phyloP scores from a whole-genome alignment of 2,888 invertebrate species.

The Selenia dentaria region DNA sequence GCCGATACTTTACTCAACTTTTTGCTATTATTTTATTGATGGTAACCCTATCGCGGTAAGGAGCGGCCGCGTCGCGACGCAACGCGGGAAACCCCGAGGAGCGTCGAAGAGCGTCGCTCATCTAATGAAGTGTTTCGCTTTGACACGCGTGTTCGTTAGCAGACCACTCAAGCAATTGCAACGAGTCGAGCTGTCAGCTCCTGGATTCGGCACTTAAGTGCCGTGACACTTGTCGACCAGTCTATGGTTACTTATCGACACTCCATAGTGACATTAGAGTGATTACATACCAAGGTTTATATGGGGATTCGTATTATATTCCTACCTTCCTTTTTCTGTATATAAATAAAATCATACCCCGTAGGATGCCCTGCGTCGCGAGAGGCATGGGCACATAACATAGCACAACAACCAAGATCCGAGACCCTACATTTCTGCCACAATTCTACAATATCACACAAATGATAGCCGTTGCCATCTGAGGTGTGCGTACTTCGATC shows the following conservation, averaged over 20 bases:
- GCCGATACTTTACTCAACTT: too few species aligned
- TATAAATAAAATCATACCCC: too few species aligned
- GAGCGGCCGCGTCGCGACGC: conserved; percentile 16
- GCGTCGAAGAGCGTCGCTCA: conserved; percentile 65
- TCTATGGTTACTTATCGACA: conserved; percentile 32
- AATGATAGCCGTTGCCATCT: too few species aligned
- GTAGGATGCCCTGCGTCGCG: too few species aligned
- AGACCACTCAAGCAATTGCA: conserved; percentile 72
- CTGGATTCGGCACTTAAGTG: conserved; percentile 81
- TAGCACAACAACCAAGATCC: too few species aligned
- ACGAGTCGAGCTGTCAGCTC: conserved; percentile 77
- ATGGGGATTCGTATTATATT: too few species aligned
- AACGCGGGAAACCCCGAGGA: conserved; percentile 40
- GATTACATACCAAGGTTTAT: too few species aligned
- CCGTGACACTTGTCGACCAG: conserved; percentile 43
- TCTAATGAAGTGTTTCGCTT: conserved; percentile 84
- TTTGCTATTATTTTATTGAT: not conserved
- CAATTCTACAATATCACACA: too few species aligned
- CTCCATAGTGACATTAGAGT: not conserved
- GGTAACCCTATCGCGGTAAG: conserved; percentile 17
- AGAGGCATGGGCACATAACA: too few species aligned
- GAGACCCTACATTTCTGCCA: too few species aligned
- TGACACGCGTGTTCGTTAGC: conserved; percentile 84
- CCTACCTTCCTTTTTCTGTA: too few species aligned
- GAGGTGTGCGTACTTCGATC: too few species aligned